Evolutionary conservation across 2,113 vertebrate species (phyloP).

Genomic region (Otis tarda): DNA sequence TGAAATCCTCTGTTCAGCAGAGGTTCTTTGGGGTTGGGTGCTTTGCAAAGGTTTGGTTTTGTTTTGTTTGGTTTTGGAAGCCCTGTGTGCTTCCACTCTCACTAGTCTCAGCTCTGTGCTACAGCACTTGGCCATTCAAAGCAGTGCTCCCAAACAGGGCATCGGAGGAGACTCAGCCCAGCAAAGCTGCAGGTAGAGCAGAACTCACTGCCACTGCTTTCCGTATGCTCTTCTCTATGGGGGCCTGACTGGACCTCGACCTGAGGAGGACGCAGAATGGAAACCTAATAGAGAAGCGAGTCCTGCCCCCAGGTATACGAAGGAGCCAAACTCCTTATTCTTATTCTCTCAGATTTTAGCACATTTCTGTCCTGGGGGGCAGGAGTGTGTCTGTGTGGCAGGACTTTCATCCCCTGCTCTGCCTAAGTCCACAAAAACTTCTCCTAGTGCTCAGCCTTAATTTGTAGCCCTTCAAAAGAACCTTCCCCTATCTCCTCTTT

Average conservation of each 20-base stretch:
- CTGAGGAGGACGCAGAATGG: neutral
- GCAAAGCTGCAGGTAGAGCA: slow-evolving; percentile 11
- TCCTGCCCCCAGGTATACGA: neutral
- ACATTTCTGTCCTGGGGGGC: neutral
- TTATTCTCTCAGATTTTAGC: neutral
- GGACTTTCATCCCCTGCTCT: neutral
- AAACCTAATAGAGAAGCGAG: neutral
- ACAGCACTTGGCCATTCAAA: neutral
- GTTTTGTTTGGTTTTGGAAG: neutral
- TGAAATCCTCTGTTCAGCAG: neutral
- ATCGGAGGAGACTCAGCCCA: neutral
- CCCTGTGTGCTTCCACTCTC: neutral
- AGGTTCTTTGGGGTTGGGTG: neutral
- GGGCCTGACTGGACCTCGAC: slow-evolving; percentile 9
- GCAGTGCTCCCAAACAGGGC: neutral
- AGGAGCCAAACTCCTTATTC: neutral
- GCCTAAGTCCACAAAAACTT: neutral
- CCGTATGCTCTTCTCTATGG: slow-evolving; percentile 6
- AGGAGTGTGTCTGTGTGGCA: neutral
- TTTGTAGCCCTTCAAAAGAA: neutral
- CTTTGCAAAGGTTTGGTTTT: neutral
- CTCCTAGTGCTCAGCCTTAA: neutral
- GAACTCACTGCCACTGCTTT: neutral
- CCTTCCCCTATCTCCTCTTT: neutral
- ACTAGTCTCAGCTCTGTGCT: neutral